Percentiles rank a stretch among this genome's conserved stretches.
phyloP scores from a whole-genome alignment of 2,888 invertebrate genomes.

The Drosophila koepferae region DNA sequence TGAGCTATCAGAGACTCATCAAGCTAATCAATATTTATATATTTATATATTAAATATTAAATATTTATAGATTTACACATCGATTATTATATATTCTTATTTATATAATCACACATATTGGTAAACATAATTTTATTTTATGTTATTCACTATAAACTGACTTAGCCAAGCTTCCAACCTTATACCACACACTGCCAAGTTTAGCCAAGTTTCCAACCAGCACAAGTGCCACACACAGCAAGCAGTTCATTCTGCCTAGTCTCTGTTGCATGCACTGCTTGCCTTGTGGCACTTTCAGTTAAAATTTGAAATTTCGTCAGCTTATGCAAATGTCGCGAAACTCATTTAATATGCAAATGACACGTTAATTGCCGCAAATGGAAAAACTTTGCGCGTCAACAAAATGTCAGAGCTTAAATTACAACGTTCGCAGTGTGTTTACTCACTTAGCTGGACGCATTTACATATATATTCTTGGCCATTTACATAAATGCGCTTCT shows the following conservation, averaged over 20 bases:
- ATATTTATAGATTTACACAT: neutral
- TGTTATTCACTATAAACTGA: neutral
- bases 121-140: neutral
- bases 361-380: slow-evolving; percentile 37
- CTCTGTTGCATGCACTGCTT: slow-evolving; percentile 10
- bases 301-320: slow-evolving; percentile 11
- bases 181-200: accelerated
- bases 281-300: neutral
- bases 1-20: neutral
- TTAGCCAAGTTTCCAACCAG: neutral
- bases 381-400: slow-evolving; percentile 35
- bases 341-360: slow-evolving; percentile 45
- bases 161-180: neutral
- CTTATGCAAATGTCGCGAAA: slow-evolving; percentile 6
- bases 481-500: slow-evolving; percentile 41
- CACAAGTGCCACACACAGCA: neutral
- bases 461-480: slow-evolving; percentile 11
- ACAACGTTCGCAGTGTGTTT: slow-evolving; percentile 20
- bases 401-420: slow-evolving; percentile 32
- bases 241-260: neutral
- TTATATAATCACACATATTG: neutral
- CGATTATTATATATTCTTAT: neutral
- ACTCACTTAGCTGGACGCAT: slow-evolving; percentile 9
- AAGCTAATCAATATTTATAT: neutral
- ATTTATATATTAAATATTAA: neutral